phyloP scores from a whole-genome alignment of 2,113 vertebrate genomes.

The Bothrops jararaca region DNA sequence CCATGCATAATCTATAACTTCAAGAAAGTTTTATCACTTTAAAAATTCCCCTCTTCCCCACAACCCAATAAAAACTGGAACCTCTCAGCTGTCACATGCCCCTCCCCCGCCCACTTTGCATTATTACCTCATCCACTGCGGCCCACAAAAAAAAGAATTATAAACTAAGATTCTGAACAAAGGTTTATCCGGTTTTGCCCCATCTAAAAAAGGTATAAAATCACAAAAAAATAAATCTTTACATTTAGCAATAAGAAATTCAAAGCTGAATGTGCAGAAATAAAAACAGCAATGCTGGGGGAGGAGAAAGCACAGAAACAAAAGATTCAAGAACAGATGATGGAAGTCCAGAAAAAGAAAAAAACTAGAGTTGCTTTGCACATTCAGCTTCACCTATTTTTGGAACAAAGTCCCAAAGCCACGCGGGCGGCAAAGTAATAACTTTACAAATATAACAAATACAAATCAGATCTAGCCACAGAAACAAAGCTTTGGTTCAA shows the following conservation, averaged over 20 bases:
- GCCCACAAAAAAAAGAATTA: not conserved
- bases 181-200: not conserved
- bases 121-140: not conserved
- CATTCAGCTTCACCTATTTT: constrained; percentile 29
- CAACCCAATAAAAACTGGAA: not conserved
- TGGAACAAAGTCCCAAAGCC: constrained; percentile 9
- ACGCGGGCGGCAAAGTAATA: not conserved
- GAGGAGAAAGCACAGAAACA: not conserved
- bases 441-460: not conserved
- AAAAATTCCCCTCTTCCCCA: not conserved
- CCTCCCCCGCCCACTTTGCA: not conserved
- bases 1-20: not conserved
- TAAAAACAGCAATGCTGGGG: not conserved
- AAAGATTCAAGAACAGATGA: not conserved
- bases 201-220: not conserved
- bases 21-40: not conserved
- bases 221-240: not conserved
- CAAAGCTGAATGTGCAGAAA: not conserved
- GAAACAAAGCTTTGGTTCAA: not conserved
- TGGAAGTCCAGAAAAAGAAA: constrained; percentile 15
- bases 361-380: constrained; percentile 36
- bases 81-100: not conserved
- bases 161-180: not conserved
- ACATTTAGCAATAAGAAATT: not conserved
- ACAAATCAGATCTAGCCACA: not conserved